Evolutionary conservation across 2,888 invertebrate genomes (phyloP), one percentile per base, ranked within the genome.

Genomic region (Erebia palarica): DNA sequence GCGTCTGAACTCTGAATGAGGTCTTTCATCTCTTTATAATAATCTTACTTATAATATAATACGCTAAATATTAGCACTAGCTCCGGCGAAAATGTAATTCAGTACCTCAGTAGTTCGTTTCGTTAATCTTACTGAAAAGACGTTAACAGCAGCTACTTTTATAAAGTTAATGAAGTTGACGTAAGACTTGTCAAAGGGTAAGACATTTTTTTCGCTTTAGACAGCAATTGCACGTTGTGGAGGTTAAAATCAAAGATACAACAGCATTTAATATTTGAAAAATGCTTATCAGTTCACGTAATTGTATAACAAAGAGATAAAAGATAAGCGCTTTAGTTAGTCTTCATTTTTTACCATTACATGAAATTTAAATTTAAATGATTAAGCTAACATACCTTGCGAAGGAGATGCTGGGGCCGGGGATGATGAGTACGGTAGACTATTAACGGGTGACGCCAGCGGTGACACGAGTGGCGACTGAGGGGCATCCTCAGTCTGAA

Each of bases 381-480:
- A 14, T 57, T 49, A 51, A 18, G 47, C 3, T 42, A 49, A 74
- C 89, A 81, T 85, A 92, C 92, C 87, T 78, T 90, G 89, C 77
- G 88, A 84, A 71, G 88, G 88, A 21, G 83, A 82, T 18, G 77
- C 76, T 10, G 78, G 78, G 8, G 72, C 77, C 21, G 87, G 85
- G 57, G 90, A 86, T 44, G 91, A 85, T 16, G 86, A 80, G 61
- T 82, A 82, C 36, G 81, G 79, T 58, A 83, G 79, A 68, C 84
- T 86, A 69, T 85, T 90, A 65, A 90, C 90, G 63, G 92, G 92
- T 44, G 92, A 92, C 36, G 86, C 87, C 72, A 86, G 79, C 44
- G 91, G 91, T 27, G 92, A 88, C 66, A 84, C 82, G 44, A 90
- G 82, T 59, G 89, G 89, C n/a, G 92, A 89, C 61, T 81, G 84